Evolutionary conservation across 2,113 vertebrate genomes (phyloP), one percentile per base, ranked within the genome.

Genomic region (Phylloscopus trochilus): DNA sequence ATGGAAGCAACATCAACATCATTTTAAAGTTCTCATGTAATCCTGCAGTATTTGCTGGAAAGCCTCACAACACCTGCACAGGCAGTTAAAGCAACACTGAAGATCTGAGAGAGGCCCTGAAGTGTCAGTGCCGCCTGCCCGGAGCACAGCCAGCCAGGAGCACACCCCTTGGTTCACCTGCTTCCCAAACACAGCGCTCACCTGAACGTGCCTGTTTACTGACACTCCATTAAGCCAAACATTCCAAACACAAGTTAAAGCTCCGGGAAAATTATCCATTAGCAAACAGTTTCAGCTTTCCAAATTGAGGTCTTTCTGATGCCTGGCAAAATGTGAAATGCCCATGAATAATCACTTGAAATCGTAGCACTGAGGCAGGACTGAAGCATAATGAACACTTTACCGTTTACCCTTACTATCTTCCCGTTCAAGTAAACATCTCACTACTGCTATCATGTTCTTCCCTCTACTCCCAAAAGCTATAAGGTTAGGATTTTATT

Each of bases 181-280:
- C 59, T n/a, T 5, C 47, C 8, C 9, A 63, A 78, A 74, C 69
- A 43, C 31, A 2, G 9, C 2, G 20, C 68, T 76, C 11, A 8
- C 35, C 39, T 0, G 18, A 46, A 23, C 1, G 1, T 1, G 21
- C 2, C 1, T 30, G 6, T 13, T 70, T 4, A n/a, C 35, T 35
- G 60, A 62, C 39, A 23, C 39, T 37, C 51, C 33, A 2, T 3
- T 46, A 81, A 63, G 68, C 10, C 22, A 20, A 26, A 60, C 21
- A 10, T 28, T n/a, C 73, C 37, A 52, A 93, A 81, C 23, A 24
- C n/a, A 63, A 43, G 27, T 27, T 35, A 70, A 1, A 1, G 56
- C 58, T 52, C 49, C 35, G 24, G 47, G 46, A 31, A 87, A 91
- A 56, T 28, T 6, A 59, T 4, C 69, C 64, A 33, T 12, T 0